These are phyloP conservation scores for Idaea aversata DNA, from an alignment of 2,888 invertebrate genomes.

Conservation along the genomic window DNA sequence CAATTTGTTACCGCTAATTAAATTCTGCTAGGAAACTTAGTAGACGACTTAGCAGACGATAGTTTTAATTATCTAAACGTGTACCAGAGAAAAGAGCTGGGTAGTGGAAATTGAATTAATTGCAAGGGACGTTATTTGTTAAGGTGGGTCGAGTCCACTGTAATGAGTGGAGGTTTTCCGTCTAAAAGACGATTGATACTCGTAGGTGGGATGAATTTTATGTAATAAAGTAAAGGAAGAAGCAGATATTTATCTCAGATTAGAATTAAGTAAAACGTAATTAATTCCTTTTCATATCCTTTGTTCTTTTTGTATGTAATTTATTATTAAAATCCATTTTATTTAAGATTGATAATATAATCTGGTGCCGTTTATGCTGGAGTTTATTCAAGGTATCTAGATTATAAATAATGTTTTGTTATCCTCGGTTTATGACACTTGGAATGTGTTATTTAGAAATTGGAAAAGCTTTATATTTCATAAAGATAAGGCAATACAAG, in stretches of 20 bases:
- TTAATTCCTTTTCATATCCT: too few relatives aligned
- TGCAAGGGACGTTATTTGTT: neutral
- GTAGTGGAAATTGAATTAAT: neutral
- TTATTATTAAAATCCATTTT: too few relatives aligned
- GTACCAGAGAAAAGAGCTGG: neutral
- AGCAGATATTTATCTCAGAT: too few relatives aligned
- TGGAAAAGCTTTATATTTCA: slow-evolving; percentile 12
- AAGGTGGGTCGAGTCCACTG: neutral
- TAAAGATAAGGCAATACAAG: slow-evolving; percentile 29
- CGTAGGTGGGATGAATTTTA: neutral
- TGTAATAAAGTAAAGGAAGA: too few relatives aligned
- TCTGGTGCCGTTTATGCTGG: too few relatives aligned
- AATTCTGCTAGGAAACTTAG: slow-evolving; percentile 12
- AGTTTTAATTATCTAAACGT: neutral
- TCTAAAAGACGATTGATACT: neutral
- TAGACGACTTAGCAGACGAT: slow-evolving; percentile 2
- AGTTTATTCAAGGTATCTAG: too few relatives aligned
- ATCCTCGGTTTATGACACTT: too few relatives aligned
- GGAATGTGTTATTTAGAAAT: neutral
- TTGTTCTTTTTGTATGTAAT: too few relatives aligned
- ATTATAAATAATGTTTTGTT: too few relatives aligned
- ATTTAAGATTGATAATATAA: too few relatives aligned
- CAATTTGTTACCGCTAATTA: slow-evolving; percentile 14
- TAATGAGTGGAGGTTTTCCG: neutral
- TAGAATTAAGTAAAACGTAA: too few relatives aligned